These are phyloP conservation scores for Herminia tarsipennalis DNA, from an alignment of 2,888 invertebrate species.

Conservation along the genomic window DNA sequence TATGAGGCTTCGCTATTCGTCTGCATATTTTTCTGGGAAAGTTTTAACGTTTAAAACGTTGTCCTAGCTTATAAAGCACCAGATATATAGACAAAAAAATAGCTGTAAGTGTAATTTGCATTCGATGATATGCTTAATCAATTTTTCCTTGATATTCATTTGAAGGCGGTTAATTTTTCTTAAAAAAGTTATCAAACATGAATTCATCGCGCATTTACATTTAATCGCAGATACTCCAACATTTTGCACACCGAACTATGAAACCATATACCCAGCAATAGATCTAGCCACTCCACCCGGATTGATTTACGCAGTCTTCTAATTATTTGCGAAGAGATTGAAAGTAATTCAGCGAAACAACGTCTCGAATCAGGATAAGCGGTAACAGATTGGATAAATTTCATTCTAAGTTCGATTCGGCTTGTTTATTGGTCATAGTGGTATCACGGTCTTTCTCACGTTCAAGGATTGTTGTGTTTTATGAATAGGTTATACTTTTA, in stretches of 20 bases:
- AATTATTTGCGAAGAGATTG: slow-evolving; percentile 70
- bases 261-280: slow-evolving; percentile 47
- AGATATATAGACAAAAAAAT: too few species aligned
- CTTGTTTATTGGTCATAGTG: slow-evolving; percentile 25
- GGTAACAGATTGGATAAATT: slow-evolving; percentile 42
- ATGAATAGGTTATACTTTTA: too few species aligned
- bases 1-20: too few species aligned
- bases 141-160: too few species aligned
- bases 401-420: slow-evolving; percentile 23
- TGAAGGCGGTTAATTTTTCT: too few species aligned
- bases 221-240: background rate
- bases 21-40: too few species aligned
- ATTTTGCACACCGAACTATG: slow-evolving; percentile 7
- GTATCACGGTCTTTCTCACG: background rate
- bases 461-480: background rate
- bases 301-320: slow-evolving; percentile 76
- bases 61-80: too few species aligned
- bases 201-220: background rate
- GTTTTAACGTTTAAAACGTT: too few species aligned
- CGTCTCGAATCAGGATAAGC: slow-evolving; percentile 32
- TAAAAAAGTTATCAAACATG: too few species aligned
- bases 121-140: too few species aligned
- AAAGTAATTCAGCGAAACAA: slow-evolving; percentile 59
- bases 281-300: slow-evolving; percentile 58
- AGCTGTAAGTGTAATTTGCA: too few species aligned